Evolutionary conservation across 2,113 vertebrate genomes (phyloP), one percentile per base, ranked within the genome.

Genomic region (Lampris incognitus): DNA sequence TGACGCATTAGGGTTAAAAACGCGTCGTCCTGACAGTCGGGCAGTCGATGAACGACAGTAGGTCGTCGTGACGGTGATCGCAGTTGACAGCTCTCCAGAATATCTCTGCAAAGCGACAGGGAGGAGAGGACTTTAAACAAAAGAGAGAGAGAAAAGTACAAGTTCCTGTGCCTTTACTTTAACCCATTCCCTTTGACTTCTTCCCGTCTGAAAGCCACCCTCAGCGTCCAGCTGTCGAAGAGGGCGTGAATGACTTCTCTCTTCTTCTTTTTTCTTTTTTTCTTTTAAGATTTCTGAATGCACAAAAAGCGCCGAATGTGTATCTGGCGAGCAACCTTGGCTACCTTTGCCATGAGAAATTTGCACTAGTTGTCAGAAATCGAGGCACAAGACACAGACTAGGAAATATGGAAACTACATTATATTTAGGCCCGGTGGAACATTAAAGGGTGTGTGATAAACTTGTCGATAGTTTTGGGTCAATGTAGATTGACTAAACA

Each of bases 131-230:
- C n/a, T 71, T 9, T 42, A 55, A n/a, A 38, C 24, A 24, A 24
- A 24, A 24, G 51, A 4, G n/a, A 51, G 39, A 56, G 24, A 51
- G 66, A 79, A 65, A 24, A 78, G 52, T 76, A 69, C 73, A 65
- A 82, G 83, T 84, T 66, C 86, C 79, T 84, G 89, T 92, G 92
- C 90, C 91, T 92, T 91, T 85, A 78, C 81, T 86, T 89, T 86
- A 66, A 74, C 56, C 74, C 61, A 24, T 69, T 79, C 70, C 72
- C 55, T 67, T 62, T 67, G 65, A 41, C 62, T 48, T 54, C 11
- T n/a, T 68, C 71, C 63, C 5, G 74, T 74, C 57, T 24, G n/a
- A 64, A 70, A 61, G 69, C 51, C 62, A 46, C 38, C 64, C 57
- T 69, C 57, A 52, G 49, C 46, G 74, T 54, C 40, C 66, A 59